Evolutionary conservation across 2,113 vertebrate species (phyloP).

Genomic region (Anser cygnoides): DNA sequence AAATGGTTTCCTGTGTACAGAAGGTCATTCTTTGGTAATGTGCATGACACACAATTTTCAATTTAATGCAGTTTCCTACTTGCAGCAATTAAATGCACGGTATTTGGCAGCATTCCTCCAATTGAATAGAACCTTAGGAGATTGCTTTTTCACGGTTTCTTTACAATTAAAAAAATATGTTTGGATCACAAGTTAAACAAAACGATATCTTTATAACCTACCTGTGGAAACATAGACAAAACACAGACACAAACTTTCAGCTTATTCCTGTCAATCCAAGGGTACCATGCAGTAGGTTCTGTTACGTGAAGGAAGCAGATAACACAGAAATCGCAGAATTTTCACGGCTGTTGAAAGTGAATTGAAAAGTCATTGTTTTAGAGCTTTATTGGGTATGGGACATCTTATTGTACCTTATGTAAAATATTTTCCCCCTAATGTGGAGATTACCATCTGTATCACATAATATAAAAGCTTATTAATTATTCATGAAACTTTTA

Average conservation of each 20-base stretch:
- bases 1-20: not conserved
- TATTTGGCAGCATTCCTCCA: not conserved
- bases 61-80: not conserved
- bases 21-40: not conserved
- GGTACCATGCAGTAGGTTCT: not conserved
- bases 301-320: not conserved
- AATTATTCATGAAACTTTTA: conserved; percentile 4
- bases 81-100: not conserved
- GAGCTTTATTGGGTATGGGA: not conserved
- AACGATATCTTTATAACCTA: not conserved
- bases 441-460: not conserved
- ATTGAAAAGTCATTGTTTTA: not conserved
- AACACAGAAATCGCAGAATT: not conserved
- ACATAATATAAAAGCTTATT: not conserved
- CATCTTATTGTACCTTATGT: not conserved
- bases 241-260: not conserved
- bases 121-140: not conserved
- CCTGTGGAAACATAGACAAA: not conserved
- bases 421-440: not conserved
- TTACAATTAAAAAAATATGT: not conserved
- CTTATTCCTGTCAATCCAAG: not conserved
- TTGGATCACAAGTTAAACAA: not conserved
- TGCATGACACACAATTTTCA: not conserved
- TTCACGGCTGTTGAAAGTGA: not conserved
- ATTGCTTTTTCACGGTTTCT: not conserved